phyloP scores from a whole-genome alignment of 2,888 invertebrate species.

The Lepetodrilus schrolli region DNA sequence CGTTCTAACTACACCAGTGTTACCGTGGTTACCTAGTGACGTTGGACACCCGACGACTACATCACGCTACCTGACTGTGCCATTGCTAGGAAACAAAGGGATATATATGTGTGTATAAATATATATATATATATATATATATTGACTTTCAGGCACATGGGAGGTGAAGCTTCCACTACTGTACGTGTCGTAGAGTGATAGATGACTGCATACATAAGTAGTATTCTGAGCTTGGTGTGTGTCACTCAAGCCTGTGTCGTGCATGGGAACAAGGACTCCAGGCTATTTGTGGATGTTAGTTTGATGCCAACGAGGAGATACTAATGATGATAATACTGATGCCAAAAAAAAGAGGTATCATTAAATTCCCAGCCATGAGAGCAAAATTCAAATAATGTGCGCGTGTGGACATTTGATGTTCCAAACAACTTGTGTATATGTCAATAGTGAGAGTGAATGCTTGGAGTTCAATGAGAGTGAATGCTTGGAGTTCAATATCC shows the following conservation, averaged over 20 bases:
- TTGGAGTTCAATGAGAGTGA: slow-evolving; percentile 4
- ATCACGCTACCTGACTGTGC: slow-evolving; percentile 6
- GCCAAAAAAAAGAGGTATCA: no score
- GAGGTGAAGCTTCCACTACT: background rate
- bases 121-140: no score
- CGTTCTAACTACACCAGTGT: background rate
- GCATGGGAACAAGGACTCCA: background rate
- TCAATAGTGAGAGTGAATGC: slow-evolving; percentile 11
- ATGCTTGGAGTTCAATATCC: slow-evolving; percentile 4
- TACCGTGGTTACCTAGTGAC: background rate
- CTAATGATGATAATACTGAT: no score
- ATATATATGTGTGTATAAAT: no score
- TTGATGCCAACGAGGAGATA: no score
- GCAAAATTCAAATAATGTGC: slow-evolving; percentile 19
- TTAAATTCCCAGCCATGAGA: background rate
- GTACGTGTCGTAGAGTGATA: slow-evolving; percentile 10
- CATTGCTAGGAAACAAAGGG: background rate
- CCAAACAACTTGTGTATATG: slow-evolving; percentile 17
- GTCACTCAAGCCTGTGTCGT: slow-evolving; percentile 13
- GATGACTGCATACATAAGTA: slow-evolving; percentile 16
- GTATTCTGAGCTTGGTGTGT: slow-evolving; percentile 19
- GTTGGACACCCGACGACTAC: background rate
- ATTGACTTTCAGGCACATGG: background rate
- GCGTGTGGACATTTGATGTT: slow-evolving; percentile 14
- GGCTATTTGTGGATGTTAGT: no score